These are phyloP conservation scores for Scarus forsteni DNA, from an alignment of 2,797 vertebrate species.

Conservation along the genomic window DNA sequence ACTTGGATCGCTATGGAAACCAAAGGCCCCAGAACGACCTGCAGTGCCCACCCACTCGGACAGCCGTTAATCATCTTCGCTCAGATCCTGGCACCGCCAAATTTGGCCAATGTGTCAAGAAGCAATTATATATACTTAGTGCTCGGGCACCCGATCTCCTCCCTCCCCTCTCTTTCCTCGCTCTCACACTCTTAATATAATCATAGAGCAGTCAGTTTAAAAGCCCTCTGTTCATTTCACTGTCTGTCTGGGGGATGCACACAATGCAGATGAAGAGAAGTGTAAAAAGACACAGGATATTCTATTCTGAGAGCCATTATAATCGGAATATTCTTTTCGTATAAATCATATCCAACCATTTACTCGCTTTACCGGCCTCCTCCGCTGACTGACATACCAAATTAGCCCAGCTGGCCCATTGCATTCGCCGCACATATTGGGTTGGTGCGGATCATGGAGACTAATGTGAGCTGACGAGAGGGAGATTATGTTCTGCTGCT, in stretches of 20 bases:
- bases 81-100: constrained; percentile 90
- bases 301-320: constrained; percentile 77
- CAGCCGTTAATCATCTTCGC: constrained; percentile 90
- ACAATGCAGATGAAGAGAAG: constrained; percentile 79
- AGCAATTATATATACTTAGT: constrained; percentile 91
- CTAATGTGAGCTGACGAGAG: constrained; percentile 84
- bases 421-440: constrained; percentile 81
- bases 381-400: constrained; percentile 82
- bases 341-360: constrained; percentile 83
- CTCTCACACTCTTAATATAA: constrained; percentile 85
- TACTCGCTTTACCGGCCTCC: constrained; percentile 80
- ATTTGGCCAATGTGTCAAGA: constrained; percentile 89
- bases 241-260: constrained; percentile 80
- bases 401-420: constrained; percentile 81
- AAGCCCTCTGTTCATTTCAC: constrained; percentile 82
- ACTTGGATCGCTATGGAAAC: constrained; percentile 86
- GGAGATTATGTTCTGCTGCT: constrained; percentile 84
- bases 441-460: constrained; percentile 80
- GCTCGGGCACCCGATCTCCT: constrained; percentile 77
- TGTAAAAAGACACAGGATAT: constrained; percentile 74
- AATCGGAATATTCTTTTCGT: constrained; percentile 82
- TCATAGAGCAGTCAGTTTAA: constrained; percentile 84
- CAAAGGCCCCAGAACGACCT: constrained; percentile 80
- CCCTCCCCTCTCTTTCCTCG: constrained; percentile 61
- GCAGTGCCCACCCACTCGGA: constrained; percentile 84